Percentiles rank a stretch among this genome's conserved stretches.
Conservation (phyloP, 2,797 vertebrate genomes). For the Anguilla anguilla region DNA sequence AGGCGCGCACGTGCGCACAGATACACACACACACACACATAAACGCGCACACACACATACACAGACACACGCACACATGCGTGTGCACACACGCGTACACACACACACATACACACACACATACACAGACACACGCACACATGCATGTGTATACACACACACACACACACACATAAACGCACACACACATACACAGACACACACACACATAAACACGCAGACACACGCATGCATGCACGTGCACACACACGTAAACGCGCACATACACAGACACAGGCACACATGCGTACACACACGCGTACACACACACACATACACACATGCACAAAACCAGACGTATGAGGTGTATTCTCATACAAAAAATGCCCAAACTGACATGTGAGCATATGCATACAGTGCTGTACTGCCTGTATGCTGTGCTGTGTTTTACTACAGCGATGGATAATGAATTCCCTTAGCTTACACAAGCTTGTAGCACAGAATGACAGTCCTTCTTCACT, state of each 20-base stretch:
- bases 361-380: not conserved
- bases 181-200: constrained; percentile 14
- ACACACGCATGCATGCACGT: not conserved
- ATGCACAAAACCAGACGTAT: too few species aligned
- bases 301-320: not conserved
- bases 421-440: not conserved
- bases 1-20: not conserved
- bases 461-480: not conserved
- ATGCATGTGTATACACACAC: too few species aligned
- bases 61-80: not conserved
- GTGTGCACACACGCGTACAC: not conserved
- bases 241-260: not conserved
- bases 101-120: not conserved
- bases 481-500: not conserved
- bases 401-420: not conserved
- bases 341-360: not conserved
- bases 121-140: not conserved
- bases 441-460: not conserved
- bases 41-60: not conserved
- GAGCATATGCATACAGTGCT: not conserved
- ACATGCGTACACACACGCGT: not conserved
- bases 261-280: not conserved
- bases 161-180: not conserved
- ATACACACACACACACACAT: constrained; percentile 25
- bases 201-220: not conserved